Percentiles rank a stretch among this genome's conserved stretches.
These are phyloP conservation scores for Synanthedon tipuliformis DNA, from an alignment of 2,888 invertebrate genomes.

Conservation along the genomic window DNA sequence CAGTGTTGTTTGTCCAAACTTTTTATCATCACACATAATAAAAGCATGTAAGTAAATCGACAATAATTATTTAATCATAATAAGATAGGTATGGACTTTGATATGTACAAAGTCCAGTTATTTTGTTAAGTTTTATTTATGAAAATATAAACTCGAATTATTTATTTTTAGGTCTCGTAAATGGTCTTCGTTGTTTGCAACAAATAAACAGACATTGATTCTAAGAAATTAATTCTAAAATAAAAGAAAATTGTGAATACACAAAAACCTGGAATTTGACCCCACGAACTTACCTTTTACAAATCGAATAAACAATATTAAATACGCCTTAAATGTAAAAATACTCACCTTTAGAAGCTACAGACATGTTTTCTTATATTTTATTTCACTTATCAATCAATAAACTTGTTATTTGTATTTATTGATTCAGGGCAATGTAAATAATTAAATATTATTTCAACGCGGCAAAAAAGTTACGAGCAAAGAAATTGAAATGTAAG, in stretches of 20 bases:
- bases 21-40: too few species aligned
- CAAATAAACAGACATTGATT: too few species aligned
- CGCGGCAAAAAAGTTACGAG: too few species aligned
- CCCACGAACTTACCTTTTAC: slow-evolving; percentile 12
- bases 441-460: too few species aligned
- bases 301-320: not conserved
- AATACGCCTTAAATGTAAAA: not conserved
- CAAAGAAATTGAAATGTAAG: too few species aligned
- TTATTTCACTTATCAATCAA: not conserved
- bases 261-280: slow-evolving; percentile 19
- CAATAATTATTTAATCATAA: too few species aligned
- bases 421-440: too few species aligned
- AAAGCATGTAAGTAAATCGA: too few species aligned
- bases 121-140: not conserved
- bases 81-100: not conserved
- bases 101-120: not conserved
- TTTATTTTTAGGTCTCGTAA: not conserved
- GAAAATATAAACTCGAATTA: not conserved
- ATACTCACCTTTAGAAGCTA: slow-evolving; percentile 8
- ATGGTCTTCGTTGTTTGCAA: not conserved
- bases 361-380: slow-evolving; percentile 5
- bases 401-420: not conserved
- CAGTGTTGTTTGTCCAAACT: too few species aligned
- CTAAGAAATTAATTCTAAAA: too few species aligned
- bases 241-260: too few species aligned